Percentiles rank a stretch among this genome's conserved stretches.
These are phyloP conservation scores for Sebastes ruberrimus DNA, from an alignment of 2,797 vertebrate species.

Conservation along the genomic window DNA sequence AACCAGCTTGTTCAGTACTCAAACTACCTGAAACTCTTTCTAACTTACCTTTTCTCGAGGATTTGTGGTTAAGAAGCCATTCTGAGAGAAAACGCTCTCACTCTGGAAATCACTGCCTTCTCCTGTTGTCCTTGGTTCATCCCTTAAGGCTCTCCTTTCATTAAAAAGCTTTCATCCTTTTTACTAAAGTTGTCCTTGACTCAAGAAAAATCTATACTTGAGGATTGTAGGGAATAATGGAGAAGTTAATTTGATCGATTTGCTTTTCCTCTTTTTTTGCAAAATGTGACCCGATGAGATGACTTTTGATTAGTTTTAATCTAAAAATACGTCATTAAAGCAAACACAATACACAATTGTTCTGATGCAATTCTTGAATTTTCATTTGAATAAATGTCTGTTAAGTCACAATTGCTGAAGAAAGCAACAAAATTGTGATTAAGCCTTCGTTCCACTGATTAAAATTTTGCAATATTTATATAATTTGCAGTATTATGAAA, in stretches of 20 bases:
- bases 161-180: slow-evolving; percentile 41
- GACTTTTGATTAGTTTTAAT: background rate
- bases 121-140: slow-evolving; percentile 37
- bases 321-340: background rate
- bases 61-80: background rate
- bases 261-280: background rate
- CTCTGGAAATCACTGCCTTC: slow-evolving; percentile 20
- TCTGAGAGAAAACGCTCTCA: background rate
- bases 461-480: no score
- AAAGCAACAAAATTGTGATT: no score
- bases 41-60: background rate
- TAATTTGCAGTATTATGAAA: no score
- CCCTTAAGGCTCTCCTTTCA: slow-evolving; percentile 30
- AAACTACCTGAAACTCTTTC: background rate
- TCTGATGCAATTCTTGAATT: no score
- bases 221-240: slow-evolving; percentile 14
- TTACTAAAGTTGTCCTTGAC: slow-evolving; percentile 36
- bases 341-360: background rate
- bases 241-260: slow-evolving; percentile 23
- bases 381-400: no score
- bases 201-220: slow-evolving; percentile 37
- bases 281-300: background rate
- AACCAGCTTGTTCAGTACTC: background rate
- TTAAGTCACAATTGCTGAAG: no score
- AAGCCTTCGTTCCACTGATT: no score